These are phyloP conservation scores for Tinamus major DNA, from an alignment of 2,797 vertebrate species.

Conservation along the genomic window DNA sequence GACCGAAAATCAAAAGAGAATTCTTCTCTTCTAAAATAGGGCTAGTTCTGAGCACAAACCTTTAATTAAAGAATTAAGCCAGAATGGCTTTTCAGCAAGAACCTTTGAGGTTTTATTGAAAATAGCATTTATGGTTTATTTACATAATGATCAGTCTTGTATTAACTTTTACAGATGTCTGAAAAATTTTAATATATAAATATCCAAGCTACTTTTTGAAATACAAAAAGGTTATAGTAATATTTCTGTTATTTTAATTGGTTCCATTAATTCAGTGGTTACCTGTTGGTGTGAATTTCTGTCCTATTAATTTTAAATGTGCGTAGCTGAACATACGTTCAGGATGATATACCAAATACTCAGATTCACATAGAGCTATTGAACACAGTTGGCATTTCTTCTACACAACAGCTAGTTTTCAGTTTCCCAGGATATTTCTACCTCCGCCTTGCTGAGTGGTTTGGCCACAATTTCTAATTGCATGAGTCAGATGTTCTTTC, in stretches of 20 bases:
- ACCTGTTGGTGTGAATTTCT: not conserved
- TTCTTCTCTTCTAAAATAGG: not conserved
- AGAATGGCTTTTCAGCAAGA: not conserved
- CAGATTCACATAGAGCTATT: not conserved
- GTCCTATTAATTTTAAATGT: not conserved
- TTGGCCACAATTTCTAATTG: not conserved
- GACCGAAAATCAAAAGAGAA: not conserved
- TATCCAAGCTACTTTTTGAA: not conserved
- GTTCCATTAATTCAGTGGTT: not conserved
- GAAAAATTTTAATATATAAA: not conserved
- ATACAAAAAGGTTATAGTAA: not conserved
- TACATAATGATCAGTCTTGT: not conserved
- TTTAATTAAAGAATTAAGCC: not conserved
- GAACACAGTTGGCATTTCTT: not conserved
- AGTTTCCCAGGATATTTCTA: constrained; percentile 40
- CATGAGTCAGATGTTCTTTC: constrained; percentile 67
- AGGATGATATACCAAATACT: not conserved
- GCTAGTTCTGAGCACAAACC: not conserved
- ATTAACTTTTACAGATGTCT: not conserved
- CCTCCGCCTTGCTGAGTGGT: constrained; percentile 42
- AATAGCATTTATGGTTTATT: not conserved
- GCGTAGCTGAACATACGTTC: not conserved
- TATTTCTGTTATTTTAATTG: not conserved
- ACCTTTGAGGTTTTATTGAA: not conserved
- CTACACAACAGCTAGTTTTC: constrained; percentile 5